Base-by-base conservation (phyloP, 2,113 vertebrate species). In the Archocentrus centrarchus region DNA sequence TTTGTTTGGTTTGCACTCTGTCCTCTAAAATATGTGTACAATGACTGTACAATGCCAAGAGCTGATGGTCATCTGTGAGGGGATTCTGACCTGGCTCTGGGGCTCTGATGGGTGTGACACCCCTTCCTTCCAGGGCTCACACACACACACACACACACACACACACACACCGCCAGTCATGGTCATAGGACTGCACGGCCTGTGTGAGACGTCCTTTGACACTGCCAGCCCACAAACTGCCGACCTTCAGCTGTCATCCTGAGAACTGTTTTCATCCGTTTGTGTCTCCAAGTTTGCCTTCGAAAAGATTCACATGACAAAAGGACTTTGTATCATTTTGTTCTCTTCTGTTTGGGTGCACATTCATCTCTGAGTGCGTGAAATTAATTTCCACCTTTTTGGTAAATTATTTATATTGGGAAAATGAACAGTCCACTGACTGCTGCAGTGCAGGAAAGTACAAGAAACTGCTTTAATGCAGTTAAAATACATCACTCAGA, bases 181-280 rank as follows among this genome's bases (percentile, higher is more conserved):
- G 75, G 78, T 79, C 75, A 82, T 58, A 85, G 87, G 53, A 75
- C 79, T 30, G 6, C 11, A 8, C 39, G 30, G 24, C 24, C 57
- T 17, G 47, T 17, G 4, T 7, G 44, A 73, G 17, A 53, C 47
- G 27, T 32, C 6, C 11, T 73, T 75, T 24, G 24, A 70, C 35
- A 35, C 57, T 44, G 32, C 22, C 47, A 37, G 27, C 53, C 73
- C 55, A 77, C 77, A 64, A 17, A 57, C 86, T 59, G 39, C 30
- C 84, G 85, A 86, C 73, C 60, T 82, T 76, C 59, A 77, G 62
- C 73, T 79, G 82, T 81, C 64, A 82, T 30, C 14, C 2, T 50
- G 5, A 57, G 27, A 44, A 41, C 11, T 60, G 44, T 83, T 59
- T 75, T 15, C 4, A 32, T 59, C 37, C 77, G 59, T 82, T 44